Evolutionary conservation across 1,140 invertebrate genomes (phyloP).

Genomic region (Leguminivora glycinivorella): DNA sequence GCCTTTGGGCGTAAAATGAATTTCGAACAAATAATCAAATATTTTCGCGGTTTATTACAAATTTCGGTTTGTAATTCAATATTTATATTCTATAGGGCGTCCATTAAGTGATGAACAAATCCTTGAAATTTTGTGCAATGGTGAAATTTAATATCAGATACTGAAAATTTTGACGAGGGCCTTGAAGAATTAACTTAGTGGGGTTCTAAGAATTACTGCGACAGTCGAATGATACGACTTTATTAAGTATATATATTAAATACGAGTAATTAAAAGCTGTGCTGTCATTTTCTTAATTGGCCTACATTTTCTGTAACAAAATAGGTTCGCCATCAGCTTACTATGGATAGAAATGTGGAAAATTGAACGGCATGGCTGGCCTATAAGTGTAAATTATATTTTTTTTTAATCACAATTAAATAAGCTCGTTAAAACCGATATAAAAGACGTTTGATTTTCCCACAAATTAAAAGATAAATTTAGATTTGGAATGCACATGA

Average conservation of each 20-base stretch:
- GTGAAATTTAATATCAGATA: too few species aligned
- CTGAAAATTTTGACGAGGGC: too few species aligned
- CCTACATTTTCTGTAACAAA: constrained; percentile 23
- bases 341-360: constrained; percentile 22
- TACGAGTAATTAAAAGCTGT: constrained; percentile 13
- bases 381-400: not conserved
- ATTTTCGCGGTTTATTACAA: too few species aligned
- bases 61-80: too few species aligned
- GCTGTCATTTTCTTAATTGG: constrained; percentile 22
- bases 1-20: too few species aligned
- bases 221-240: not conserved
- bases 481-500: not conserved
- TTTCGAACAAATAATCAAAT: too few species aligned
- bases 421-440: not conserved
- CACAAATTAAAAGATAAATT: constrained; percentile 5
- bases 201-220: not conserved
- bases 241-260: constrained; percentile 9
- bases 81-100: too few species aligned
- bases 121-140: too few species aligned
- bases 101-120: too few species aligned
- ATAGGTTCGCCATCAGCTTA: not conserved
- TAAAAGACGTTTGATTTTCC: not conserved
- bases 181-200: too few species aligned
- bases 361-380: not conserved
- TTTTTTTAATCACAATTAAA: not conserved